Evolutionary conservation across 2,888 invertebrate species (phyloP).

Genomic region (Agonopterix alstromeriana): DNA sequence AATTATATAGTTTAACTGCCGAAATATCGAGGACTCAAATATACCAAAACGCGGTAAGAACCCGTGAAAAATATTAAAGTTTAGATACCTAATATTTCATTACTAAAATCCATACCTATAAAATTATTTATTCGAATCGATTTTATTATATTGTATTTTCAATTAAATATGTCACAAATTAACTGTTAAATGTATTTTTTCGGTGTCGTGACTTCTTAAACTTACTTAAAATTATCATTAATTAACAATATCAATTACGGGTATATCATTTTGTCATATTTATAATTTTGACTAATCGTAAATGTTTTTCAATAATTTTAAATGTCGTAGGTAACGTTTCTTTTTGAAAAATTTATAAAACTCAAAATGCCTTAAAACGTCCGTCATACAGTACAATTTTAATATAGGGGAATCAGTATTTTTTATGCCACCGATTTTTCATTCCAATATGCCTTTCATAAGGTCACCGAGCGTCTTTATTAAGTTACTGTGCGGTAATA

Average conservation of each 20-base stretch:
- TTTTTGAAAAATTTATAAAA: neutral
- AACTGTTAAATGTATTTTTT: conserved; percentile 5
- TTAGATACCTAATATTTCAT: too few relatives aligned
- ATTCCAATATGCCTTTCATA: conserved; percentile 26
- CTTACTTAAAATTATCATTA: neutral
- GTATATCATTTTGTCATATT: conserved; percentile 15
- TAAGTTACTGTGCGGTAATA: conserved; percentile 39
- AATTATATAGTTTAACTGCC: too few relatives aligned
- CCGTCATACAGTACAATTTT: conserved; percentile 7
- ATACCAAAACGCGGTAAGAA: too few relatives aligned
- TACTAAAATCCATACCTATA: too few relatives aligned
- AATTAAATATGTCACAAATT: conserved; percentile 23
- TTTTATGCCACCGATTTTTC: conserved; percentile 45
- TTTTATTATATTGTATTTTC: too few relatives aligned
- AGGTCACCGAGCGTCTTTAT: conserved; percentile 9
- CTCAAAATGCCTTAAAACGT: conserved; percentile 5
- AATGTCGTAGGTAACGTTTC: conserved; percentile 5
- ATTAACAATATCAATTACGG: conserved; percentile 21
- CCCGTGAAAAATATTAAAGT: too few relatives aligned
- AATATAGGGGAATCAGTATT: conserved; percentile 30
- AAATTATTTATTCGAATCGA: too few relatives aligned
- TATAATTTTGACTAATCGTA: conserved; percentile 3
- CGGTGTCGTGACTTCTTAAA: conserved; percentile 12
- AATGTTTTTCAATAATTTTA: conserved; percentile 3
- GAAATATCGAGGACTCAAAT: too few relatives aligned